Base-by-base conservation (phyloP, 1,140 invertebrate genomes). In the Augochlora pura region DNA sequence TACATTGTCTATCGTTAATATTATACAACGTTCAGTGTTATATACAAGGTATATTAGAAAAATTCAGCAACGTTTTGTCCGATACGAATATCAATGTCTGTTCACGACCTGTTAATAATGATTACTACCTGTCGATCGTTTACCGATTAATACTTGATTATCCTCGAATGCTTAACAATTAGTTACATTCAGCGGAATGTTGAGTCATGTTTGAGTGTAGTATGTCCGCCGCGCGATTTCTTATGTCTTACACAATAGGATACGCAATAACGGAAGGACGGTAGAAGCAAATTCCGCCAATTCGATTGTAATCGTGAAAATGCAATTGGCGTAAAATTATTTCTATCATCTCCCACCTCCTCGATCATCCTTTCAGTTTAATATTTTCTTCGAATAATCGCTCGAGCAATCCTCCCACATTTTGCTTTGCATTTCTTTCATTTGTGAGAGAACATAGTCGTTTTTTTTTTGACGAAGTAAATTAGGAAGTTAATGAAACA, bases 271-370 rank as follows among this genome's bases (percentile, higher is more conserved):
- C 66, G 81, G 73, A 77, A 85, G 83, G 82, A 84, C 72, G 82
- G 83, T 59, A 84, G 78, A 81, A 81, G 73, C 78, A 81, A 81
- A 81, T 81, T 68, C 75, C 73, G 64, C 71, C 83, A 77, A 80
- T 80, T 84, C 49, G 32, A 32, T 32, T n/a, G 68, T 32, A 70
- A 81, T 60, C 68, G 60, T 49, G 64, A 49, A 69, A 59, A 69
- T 77, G 69, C 59, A 77, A 82, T 81, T 71, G 27, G 70, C 81
- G 60, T 32, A 46, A 70, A 72, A 60, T 39, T 54, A 70, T 69
- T 79, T 54, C 54, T 46, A 62, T 18, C n/a, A 0, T 21, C 62
- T 27, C 21, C 14, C 12, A 8, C 7, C 39, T 12, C 23, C 8
- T 49, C 27, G 25, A 25, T 12, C n/a, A 23, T 49, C 5, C 21